Conservation (phyloP, 2,113 vertebrate species). For the Lepus americanus region DNA sequence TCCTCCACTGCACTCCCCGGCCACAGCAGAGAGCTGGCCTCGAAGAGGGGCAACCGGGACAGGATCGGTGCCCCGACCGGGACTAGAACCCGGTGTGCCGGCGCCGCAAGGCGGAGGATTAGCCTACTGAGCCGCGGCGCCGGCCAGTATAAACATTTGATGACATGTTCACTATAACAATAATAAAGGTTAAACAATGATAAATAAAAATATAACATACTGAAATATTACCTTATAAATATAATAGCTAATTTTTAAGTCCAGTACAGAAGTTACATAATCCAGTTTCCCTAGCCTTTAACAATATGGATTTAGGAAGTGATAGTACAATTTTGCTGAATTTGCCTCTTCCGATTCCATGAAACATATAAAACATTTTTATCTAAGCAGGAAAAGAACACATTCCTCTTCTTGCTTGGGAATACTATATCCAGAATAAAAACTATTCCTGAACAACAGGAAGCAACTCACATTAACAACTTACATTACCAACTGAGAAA, state of each 20-base stretch:
- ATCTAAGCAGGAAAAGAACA: background rate
- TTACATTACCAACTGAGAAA: background rate
- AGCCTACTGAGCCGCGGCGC: too few relatives aligned
- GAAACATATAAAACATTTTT: background rate
- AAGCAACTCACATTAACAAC: background rate
- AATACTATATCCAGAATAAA: background rate
- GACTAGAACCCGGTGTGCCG: too few relatives aligned
- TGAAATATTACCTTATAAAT: slow-evolving; percentile 11
- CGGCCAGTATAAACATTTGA: background rate
- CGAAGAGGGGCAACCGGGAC: too few relatives aligned
- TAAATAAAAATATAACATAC: slow-evolving; percentile 19
- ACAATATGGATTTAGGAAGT: slow-evolving; percentile 36
- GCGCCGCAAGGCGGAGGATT: too few relatives aligned
- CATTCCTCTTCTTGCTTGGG: background rate
- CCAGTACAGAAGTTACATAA: slow-evolving; percentile 10
- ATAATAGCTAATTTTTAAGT: slow-evolving; percentile 44
- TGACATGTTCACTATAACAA: slow-evolving; percentile 37
- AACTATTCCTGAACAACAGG: slow-evolving; percentile 20
- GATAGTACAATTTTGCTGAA: background rate
- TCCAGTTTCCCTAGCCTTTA: slow-evolving; percentile 1
- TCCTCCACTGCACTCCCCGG: too few relatives aligned
- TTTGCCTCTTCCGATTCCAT: slow-evolving; percentile 17
- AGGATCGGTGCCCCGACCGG: too few relatives aligned
- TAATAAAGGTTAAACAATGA: background rate
- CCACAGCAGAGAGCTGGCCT: too few relatives aligned